A percentile compares a stretch with the other conserved stretches of the same genome.
phyloP scores from a whole-genome alignment of 2,113 vertebrate genomes.

The Danionella cerebrum region DNA sequence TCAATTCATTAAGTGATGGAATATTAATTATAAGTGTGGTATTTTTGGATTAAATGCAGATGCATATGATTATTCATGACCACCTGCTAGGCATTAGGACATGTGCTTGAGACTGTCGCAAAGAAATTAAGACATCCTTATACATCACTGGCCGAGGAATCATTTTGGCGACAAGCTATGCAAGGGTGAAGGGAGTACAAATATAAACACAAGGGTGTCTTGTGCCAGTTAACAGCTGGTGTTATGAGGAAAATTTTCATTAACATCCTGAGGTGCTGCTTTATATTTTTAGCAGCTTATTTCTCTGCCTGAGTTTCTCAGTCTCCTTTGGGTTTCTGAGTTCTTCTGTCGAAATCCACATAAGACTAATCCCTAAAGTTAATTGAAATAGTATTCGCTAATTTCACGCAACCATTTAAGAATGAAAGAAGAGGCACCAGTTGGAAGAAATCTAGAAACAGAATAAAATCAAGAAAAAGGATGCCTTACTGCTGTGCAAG shows the following conservation, averaged over 20 bases:
- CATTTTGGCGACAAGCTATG: neutral
- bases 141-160: neutral
- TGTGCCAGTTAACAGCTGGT: neutral
- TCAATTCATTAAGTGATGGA: neutral
- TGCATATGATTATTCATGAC: slow-evolving; percentile 36
- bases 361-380: no score
- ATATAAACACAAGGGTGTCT: neutral
- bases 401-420: no score
- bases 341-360: no score
- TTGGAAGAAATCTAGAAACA: no score
- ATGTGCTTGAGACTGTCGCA: neutral
- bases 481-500: no score
- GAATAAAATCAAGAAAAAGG: no score
- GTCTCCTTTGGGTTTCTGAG: neutral
- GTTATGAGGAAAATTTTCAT: neutral
- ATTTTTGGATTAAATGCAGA: slow-evolving; percentile 7
- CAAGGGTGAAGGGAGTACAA: neutral
- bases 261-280: neutral
- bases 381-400: no score
- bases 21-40: neutral
- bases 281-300: neutral
- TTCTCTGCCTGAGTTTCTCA: neutral
- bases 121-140: slow-evolving; percentile 7
- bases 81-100: slow-evolving; percentile 1
- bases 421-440: no score